Percentiles rank a stretch among this genome's conserved stretches.
Conservation (phyloP, 2,797 vertebrate genomes). For the Morelia viridis region DNA sequence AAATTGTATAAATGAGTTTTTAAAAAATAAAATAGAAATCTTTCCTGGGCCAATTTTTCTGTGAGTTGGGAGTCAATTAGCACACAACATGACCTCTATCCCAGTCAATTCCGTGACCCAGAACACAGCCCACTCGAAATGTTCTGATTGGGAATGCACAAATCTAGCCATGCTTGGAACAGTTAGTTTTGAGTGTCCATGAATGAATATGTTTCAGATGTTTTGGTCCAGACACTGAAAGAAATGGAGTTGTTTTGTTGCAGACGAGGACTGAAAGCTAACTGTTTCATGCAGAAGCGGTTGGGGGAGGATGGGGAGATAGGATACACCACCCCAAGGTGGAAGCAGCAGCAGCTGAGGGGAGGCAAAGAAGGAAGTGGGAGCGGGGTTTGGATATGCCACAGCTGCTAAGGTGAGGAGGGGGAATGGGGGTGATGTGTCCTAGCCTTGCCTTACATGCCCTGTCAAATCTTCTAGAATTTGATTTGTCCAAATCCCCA, state of each 20-base stretch:
- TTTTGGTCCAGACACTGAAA: not conserved
- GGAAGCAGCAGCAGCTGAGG: not conserved
- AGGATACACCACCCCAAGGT: not conserved
- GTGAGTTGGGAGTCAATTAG: not conserved
- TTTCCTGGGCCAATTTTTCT: not conserved
- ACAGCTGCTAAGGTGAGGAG: not conserved
- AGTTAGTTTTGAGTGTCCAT: not conserved
- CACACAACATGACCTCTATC: not conserved
- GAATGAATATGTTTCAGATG: not conserved
- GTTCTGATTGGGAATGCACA: not conserved
- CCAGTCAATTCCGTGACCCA: not conserved
- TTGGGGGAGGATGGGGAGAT: not conserved
- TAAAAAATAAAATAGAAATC: not conserved
- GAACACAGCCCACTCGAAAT: not conserved
- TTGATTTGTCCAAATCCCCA: not conserved
- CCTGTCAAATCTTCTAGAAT: not conserved
- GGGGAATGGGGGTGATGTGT: not conserved
- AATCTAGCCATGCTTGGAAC: not conserved
- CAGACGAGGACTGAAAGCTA: not conserved
- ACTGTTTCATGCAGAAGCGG: not conserved
- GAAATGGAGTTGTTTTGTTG: not conserved
- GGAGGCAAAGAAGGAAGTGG: not conserved
- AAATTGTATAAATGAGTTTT: not conserved
- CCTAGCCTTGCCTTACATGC: not conserved
- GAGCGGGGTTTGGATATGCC: not conserved